Conservation (phyloP, 2,797 vertebrate species). For the Sitta carolinensis region DNA sequence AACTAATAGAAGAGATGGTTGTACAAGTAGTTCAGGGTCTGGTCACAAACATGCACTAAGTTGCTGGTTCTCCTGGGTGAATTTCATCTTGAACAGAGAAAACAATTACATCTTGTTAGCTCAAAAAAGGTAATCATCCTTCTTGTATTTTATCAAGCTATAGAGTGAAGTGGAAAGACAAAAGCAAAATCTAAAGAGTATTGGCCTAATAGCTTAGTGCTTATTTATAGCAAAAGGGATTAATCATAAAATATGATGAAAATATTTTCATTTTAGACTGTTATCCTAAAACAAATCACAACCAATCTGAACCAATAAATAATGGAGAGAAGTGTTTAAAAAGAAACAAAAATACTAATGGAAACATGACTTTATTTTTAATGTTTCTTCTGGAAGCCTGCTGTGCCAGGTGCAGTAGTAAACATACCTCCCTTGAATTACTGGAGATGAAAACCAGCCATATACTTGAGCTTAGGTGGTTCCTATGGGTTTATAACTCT, state of each 20-base stretch:
- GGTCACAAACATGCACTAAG: conserved; percentile 21
- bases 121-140: not conserved
- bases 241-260: not conserved
- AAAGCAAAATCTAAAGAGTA: not conserved
- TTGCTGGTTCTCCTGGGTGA: conserved; percentile 4
- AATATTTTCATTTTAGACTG: not conserved
- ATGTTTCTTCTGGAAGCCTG: not conserved
- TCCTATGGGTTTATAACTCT: conserved; percentile 16
- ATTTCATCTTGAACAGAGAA: conserved; percentile 22
- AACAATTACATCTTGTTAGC: not conserved
- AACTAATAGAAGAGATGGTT: conserved; percentile 28
- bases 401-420: not conserved
- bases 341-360: not conserved
- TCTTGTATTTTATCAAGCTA: not conserved
- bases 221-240: not conserved
- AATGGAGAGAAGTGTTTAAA: not conserved
- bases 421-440: not conserved
- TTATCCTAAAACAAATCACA: not conserved
- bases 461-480: conserved; percentile 2
- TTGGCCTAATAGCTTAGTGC: not conserved
- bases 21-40: not conserved
- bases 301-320: not conserved
- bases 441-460: not conserved
- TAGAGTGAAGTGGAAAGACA: not conserved
- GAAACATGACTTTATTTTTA: not conserved